These are phyloP conservation scores for Solenopsis fugax DNA, from an alignment of 1,140 invertebrate species.

Conservation along the genomic window DNA sequence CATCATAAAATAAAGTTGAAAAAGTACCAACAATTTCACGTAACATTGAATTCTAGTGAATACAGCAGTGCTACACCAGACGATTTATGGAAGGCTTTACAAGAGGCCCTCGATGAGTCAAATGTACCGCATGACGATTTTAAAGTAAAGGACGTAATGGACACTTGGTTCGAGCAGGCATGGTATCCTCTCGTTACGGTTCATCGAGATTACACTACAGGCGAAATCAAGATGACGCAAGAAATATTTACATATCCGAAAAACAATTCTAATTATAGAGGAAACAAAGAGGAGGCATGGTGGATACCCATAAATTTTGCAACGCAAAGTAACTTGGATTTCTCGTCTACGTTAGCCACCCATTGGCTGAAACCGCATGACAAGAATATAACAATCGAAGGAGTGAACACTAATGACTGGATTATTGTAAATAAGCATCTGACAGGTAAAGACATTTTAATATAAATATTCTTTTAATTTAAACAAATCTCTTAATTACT, in stretches of 20 bases:
- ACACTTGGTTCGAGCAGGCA: conserved; percentile 91
- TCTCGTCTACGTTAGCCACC: conserved; percentile 83
- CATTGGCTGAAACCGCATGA: conserved; percentile 80
- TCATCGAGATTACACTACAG: conserved; percentile 83
- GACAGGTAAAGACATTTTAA: conserved; percentile 80
- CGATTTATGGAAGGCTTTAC: conserved; percentile 90
- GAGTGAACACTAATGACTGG: conserved; percentile 84
- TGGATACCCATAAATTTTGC: conserved; percentile 85
- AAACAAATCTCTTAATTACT: neutral
- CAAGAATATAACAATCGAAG: conserved; percentile 79
- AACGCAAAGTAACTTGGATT: conserved; percentile 80
- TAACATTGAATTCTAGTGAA: conserved; percentile 73
- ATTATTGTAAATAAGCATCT: conserved; percentile 87
- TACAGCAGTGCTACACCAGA: conserved; percentile 89
- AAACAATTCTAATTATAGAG: conserved; percentile 1
- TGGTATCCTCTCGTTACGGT: conserved; percentile 90
- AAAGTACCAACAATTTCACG: neutral
- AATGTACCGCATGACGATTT: conserved; percentile 78
- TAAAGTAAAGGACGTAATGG: conserved; percentile 87
- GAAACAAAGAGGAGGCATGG: neutral
- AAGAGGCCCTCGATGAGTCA: conserved; percentile 86
- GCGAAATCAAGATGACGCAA: conserved; percentile 84
- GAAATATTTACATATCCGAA: conserved; percentile 82
- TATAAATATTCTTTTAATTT: neutral
- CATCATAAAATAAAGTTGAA: neutral